Conservation (phyloP, 2,888 invertebrate species). For the Pollenia amentaria region DNA sequence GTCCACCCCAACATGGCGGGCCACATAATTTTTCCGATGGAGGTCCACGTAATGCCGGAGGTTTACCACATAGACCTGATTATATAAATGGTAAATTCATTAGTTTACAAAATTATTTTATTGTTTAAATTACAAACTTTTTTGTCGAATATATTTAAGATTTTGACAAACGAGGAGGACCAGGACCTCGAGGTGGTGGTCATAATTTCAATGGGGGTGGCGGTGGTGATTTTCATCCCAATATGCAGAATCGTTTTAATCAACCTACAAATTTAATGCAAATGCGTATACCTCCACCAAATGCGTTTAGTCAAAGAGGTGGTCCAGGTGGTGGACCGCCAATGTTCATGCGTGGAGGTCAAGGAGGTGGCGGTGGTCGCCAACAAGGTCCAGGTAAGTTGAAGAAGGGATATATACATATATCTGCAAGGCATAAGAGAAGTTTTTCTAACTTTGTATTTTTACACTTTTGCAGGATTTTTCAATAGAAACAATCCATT, state of each 20-base stretch:
- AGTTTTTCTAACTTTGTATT: background rate
- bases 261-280: slow-evolving; percentile 83
- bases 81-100: slow-evolving; percentile 79
- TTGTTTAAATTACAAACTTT: background rate
- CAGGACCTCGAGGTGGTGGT: slow-evolving; percentile 66
- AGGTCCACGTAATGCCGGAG: slow-evolving; percentile 73
- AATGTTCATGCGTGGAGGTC: slow-evolving; percentile 76
- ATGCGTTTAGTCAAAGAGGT: slow-evolving; percentile 82
- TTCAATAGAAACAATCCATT: slow-evolving; percentile 82
- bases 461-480: slow-evolving; percentile 77
- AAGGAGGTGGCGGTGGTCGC: slow-evolving; percentile 77
- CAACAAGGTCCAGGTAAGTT: slow-evolving; percentile 80
- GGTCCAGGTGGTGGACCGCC: slow-evolving; percentile 78
- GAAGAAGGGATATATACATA: background rate
- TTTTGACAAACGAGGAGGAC: slow-evolving; percentile 80
- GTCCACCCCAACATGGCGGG: slow-evolving; percentile 67
- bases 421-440: background rate
- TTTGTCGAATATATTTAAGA: slow-evolving; percentile 74
- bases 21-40: slow-evolving; percentile 76
- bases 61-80: slow-evolving; percentile 79
- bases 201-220: slow-evolving; percentile 78
- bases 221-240: slow-evolving; percentile 81
- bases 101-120: background rate
- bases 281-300: slow-evolving; percentile 83
- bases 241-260: slow-evolving; percentile 84